Evolutionary conservation across 1,140 invertebrate species (phyloP).

Genomic region (Drosophila arawakana): DNA sequence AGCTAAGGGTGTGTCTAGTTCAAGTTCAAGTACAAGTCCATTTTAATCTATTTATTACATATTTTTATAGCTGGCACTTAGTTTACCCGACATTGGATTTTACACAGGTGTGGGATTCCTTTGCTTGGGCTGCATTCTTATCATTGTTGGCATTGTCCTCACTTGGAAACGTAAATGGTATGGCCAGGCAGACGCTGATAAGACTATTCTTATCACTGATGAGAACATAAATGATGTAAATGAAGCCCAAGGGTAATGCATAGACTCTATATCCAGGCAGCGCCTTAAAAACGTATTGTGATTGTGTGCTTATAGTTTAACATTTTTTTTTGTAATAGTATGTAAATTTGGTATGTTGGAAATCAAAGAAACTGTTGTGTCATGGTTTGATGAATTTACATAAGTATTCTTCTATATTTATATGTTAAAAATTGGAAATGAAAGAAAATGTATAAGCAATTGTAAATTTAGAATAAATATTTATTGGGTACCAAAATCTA

Average conservation of each 20-base stretch:
- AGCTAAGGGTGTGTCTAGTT: conserved; percentile 56
- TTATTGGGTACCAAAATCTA: no score
- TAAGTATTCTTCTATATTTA: no score
- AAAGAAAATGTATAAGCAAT: no score
- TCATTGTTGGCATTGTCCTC: conserved; percentile 48
- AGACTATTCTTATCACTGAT: conserved; percentile 30
- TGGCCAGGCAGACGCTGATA: conserved; percentile 58
- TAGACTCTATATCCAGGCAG: neutral
- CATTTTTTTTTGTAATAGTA: neutral
- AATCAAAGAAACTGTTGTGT: neutral
- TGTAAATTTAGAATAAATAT: no score
- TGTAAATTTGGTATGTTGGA: neutral
- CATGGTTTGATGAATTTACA: no score
- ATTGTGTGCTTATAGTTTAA: neutral
- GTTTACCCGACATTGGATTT: conserved; percentile 59
- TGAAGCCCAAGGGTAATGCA: neutral
- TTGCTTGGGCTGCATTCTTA: conserved; percentile 60
- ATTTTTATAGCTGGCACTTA: conserved; percentile 57
- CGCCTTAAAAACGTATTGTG: neutral
- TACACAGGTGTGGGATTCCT: conserved; percentile 67
- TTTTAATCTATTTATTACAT: conserved; percentile 5
- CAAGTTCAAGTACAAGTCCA: neutral
- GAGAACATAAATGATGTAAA: neutral
- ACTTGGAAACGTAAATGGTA: conserved; percentile 66
- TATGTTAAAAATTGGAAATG: no score